Evolutionary conservation across 2,888 invertebrate genomes (phyloP), one percentile per base, ranked within the genome.

Genomic region (Apotomis turbidana): DNA sequence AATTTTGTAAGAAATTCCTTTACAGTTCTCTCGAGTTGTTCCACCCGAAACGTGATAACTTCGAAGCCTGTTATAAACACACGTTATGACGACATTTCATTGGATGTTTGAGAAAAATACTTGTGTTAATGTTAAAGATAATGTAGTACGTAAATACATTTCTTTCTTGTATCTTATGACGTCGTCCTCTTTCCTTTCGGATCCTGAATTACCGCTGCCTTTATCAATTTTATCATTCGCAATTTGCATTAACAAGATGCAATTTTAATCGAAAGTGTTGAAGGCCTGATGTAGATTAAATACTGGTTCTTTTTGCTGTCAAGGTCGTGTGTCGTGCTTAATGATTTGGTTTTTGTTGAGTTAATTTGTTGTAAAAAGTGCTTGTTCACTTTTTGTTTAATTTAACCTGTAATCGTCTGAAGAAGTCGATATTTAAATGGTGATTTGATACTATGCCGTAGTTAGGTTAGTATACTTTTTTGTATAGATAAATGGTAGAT

Each of bases 241-340:
- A 68, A 72, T 72, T 72, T 72, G 58, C 72, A 68, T 68, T 63
- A 58, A 68, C 51, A 62, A 38, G 58, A 72, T 63, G 72, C 68
- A 62, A 51, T 59, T 61, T 63, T 46, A 68, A 68, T 72, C 63
- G 68, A 72, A 72, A 63, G 72, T 72, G 62, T 72, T 54, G 66
- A 71, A 71, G 71, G 62, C 58, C 58, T 38, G 27, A 55, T 63
- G 52, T 58, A 54, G 72, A 72, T 72, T 72, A 68, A 71, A 64
- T 58, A 62, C 67, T 44, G 58, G 72, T 63, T 68, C 62, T 52
- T 63, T 62, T 44, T 62, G 46, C 13, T 54, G 41, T 36, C 68
- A 72, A 72, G 72, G 72, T 68, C 59, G 57, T 12, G 44, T 68
- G 72, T 68, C 59, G 57, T 15, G 44, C 27, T n/a, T 68, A 66